Percentiles rank a stretch among this genome's conserved stretches.
phyloP scores from a whole-genome alignment of 2,888 invertebrate genomes.

The Melanophora roralis region DNA sequence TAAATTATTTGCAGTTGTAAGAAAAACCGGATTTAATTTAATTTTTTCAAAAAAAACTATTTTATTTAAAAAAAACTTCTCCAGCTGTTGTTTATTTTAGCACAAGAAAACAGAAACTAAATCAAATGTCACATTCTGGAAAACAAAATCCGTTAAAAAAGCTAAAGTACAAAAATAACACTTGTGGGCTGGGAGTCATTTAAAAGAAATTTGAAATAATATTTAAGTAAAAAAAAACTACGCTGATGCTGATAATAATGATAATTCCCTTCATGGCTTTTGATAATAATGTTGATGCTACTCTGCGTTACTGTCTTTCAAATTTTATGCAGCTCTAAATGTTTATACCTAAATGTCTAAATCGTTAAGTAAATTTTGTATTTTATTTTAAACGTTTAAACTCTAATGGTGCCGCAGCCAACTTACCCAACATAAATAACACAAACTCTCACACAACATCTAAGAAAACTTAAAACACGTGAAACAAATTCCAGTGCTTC shows the following conservation, averaged over 20 bases:
- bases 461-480: background rate
- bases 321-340: background rate
- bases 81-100: slow-evolving; percentile 41
- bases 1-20: no score
- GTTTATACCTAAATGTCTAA: background rate
- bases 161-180: background rate
- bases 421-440: background rate
- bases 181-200: background rate
- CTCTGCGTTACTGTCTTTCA: background rate
- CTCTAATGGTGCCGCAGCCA: background rate
- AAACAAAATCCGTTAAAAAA: background rate
- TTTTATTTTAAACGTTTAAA: background rate
- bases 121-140: slow-evolving; percentile 18
- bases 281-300: background rate
- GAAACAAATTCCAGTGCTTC: background rate
- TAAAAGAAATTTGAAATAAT: slow-evolving; percentile 21
- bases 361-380: slow-evolving; percentile 7
- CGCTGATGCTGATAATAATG: background rate
- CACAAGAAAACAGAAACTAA: background rate
- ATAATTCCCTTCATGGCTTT: background rate
- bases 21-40: no score
- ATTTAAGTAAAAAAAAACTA: slow-evolving; percentile 15
- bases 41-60: no score
- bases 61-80: no score
- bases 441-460: background rate